Evolutionary conservation across 2,888 invertebrate genomes (phyloP), one percentile per base, ranked within the genome.

Genomic region (Meteorus cinctellus): DNA sequence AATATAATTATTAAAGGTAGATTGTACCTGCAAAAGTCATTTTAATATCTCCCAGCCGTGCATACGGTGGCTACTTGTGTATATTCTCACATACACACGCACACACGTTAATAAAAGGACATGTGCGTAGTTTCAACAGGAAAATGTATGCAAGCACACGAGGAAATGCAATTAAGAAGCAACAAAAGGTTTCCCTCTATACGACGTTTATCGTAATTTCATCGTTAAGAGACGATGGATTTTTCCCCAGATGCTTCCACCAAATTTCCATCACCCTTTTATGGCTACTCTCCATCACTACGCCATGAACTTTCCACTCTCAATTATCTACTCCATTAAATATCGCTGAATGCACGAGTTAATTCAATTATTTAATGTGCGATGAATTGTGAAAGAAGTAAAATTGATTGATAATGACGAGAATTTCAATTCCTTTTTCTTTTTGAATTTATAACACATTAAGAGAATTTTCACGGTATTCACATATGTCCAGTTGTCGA

Each of bases 141-240:
- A 4, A 4, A 27, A 27, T 16, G 4, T 51, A 16, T 51, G 31
- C 29, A 24, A 60, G 48, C 34, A n/a, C 24, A 63, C 51, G 19
- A 75, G 67, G 71, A 80, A 84, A 76, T 81, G 80, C 78, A 81
- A 84, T 83, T 84, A 82, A 74, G 71, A 72, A 78, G 76, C 78
- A 77, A 78, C 74, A 75, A 74, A 59, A 34, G 14, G 16, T 29
- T 19, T 24, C 10, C 19, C 19, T 19, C n/a, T 8, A 29, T 27
- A 10, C 67, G 79, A 72, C 74, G 76, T 78, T 77, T 77, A 80
- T 80, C 81, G 80, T 79, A 82, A 84, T 82, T 84, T 84, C 81
- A 83, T 84, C 80, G 75, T 75, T 78, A 62, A 34, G 31, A 71
- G 69, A 74, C 51, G 55, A 45, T 68, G 12, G 27, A 68, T 68